Evolutionary conservation across 2,797 vertebrate genomes (phyloP), one percentile per base, ranked within the genome.

Genomic region (Malurus splendens): DNA sequence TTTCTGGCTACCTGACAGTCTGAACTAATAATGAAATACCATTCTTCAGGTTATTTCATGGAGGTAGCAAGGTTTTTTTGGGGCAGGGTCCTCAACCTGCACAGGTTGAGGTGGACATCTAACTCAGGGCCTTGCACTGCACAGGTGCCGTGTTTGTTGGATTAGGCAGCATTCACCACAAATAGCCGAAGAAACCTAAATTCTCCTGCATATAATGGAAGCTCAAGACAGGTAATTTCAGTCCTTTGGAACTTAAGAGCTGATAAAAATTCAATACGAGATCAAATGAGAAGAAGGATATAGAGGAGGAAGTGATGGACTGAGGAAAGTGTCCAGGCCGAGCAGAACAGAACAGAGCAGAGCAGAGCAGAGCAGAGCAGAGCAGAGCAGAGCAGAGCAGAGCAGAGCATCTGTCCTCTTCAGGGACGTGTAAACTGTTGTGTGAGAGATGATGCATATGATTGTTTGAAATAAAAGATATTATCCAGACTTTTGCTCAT

Each of bases 1-100:
- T 57, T 83, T 70, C 36, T 62, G 24, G 7, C 16, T 81, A 32
- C 23, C 36, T 77, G 25, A 18, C 3, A 54, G 14, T 50, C 33
- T 48, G n/a, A 50, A 50, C 7, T 67, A 64, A 6, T 15, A 51
- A 74, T 10, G 22, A 62, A 81, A 81, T 45, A n/a, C 4, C 41
- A 8, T 27, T 76, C 22, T 45, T 65, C 27, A 38, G 5, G 3
- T 50, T 61, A 42, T 54, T 68, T 80, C 44, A 74, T 11, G 18
- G 5, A 68, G 2, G 12, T 12, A 47, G 4, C 4, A 61, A 51
- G 16, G 2, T 3, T 28, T 45, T 72, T 52, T 38, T n/a, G 14
- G 7, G 7, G 4, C 3, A 9, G 8, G 6, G 8, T 0, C 5
- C 32, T 71, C 47, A 70, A 17, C 9, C 9, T 4, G 2, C 7